Evolutionary conservation across 2,888 invertebrate genomes (phyloP).

Genomic region (Scaptomyza parva): DNA sequence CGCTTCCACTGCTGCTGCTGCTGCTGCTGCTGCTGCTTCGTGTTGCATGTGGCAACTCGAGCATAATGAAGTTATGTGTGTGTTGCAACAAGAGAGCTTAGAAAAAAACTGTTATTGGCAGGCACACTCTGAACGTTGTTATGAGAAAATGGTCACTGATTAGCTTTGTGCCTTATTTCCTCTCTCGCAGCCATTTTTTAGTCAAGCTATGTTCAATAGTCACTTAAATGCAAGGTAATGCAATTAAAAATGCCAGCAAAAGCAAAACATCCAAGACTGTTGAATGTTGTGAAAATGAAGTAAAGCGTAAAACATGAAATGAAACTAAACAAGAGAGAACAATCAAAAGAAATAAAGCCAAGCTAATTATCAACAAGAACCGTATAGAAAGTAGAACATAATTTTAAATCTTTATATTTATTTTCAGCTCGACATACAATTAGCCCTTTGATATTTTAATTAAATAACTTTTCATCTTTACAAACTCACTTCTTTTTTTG

Average conservation of each 20-base stretch:
- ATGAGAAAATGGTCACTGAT: constrained; percentile 61
- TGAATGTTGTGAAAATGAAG: neutral
- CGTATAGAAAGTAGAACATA: neutral
- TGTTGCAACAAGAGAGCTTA: constrained; percentile 41
- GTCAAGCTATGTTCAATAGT: constrained; percentile 15
- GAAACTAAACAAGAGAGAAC: neutral
- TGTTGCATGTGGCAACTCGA: constrained; percentile 53
- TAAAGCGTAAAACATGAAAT: neutral
- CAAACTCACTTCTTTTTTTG: constrained; percentile 18
- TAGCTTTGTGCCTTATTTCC: constrained; percentile 53
- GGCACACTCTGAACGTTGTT: constrained; percentile 32
- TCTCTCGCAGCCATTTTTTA: constrained; percentile 14
- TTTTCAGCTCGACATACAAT: neutral
- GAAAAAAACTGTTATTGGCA: constrained; percentile 58
- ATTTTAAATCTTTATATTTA: neutral
- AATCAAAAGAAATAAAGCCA: neutral
- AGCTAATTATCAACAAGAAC: neutral
- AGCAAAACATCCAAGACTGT: neutral
- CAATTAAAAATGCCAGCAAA: constrained; percentile 21
- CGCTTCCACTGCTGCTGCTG: constrained; percentile 15
- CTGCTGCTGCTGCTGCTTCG: constrained; percentile 16
- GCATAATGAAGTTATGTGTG: constrained; percentile 66
- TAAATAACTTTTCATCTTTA: constrained; percentile 14
- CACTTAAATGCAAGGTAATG: constrained; percentile 5
- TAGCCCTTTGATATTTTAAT: neutral